Evolutionary conservation across 2,888 invertebrate genomes (phyloP), one percentile per base, ranked within the genome.

Genomic region (Dascillus cervinus): DNA sequence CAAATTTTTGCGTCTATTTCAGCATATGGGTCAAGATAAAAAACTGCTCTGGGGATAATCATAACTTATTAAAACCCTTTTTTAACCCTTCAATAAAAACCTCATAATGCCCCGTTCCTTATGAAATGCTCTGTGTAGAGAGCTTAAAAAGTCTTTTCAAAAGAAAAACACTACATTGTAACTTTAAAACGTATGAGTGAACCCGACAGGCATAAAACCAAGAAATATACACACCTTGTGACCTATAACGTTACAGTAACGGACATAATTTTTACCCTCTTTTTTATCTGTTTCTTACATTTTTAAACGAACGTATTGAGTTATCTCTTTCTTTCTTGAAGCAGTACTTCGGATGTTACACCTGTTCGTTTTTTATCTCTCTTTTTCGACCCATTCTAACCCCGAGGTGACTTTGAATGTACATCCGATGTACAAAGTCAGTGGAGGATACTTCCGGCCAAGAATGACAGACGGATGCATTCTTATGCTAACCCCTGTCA

Each of bases 401-500:
- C n/a, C n/a, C n/a, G n/a, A n/a, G n/a, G n/a, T n/a, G 17, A 17
- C 5, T 17, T 17, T 8, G 17, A 8, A 8, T 17, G 8, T 17
- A 17, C 17, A 17, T 17, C 5, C 17, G 17, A 17, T 17, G 17
- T 17, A 17, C 17, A 31, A 33, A 36, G 29, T 32, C 39, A 37
- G 23, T 33, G 26, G 29, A 36, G 40, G 27, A 31, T 32, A 28
- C 37, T 49, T 50, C 50, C 49, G 45, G 43, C 42, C 39, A 41
- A 33, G 44, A 41, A 48, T 47, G 45, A 44, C 46, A 43, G 38
- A 34, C 42, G 29, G 39, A 34, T 41, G 36, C 33, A 46, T 41
- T 43, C 43, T 42, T 39, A 26, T 26, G 20, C 41, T 47, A 46
- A 49, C 49, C 50, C 44, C 41, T 43, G 42, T 46, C 47, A 47